Conservation (phyloP, 2,113 vertebrate genomes). For the Morone chrysops region DNA sequence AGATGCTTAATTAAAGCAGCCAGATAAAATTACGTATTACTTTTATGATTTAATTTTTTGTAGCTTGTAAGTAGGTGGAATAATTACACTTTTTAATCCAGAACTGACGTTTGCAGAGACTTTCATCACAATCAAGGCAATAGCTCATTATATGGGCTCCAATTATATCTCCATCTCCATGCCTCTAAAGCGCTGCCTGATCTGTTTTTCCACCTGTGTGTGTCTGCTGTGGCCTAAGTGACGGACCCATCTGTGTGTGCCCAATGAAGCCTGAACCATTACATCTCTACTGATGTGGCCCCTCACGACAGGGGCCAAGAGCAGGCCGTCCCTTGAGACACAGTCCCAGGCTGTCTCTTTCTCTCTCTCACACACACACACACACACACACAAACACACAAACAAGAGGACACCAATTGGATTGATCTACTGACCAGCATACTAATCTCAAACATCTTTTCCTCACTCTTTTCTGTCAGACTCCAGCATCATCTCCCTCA, state of each 20-base stretch:
- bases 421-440: constrained; percentile 30
- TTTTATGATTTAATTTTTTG: constrained; percentile 9
- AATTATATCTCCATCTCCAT: neutral
- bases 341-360: constrained; percentile 19
- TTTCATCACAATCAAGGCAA: neutral
- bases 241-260: constrained; percentile 72
- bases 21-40: neutral
- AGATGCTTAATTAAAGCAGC: neutral
- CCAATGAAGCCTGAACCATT: constrained; percentile 70
- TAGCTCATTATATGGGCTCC: neutral
- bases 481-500: constrained; percentile 5
- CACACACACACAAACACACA: neutral
- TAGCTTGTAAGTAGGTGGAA: neutral
- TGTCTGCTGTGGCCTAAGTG: constrained; percentile 25
- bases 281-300: constrained; percentile 60
- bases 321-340: constrained; percentile 53
- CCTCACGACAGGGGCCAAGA: constrained; percentile 35
- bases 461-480: constrained; percentile 18
- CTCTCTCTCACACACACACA: neutral
- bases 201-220: constrained; percentile 44
- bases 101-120: neutral
- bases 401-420: neutral
- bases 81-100: neutral
- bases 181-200: neutral
- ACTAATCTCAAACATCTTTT: constrained; percentile 14